A percentile compares a stretch with the other conserved stretches of the same genome.
These are phyloP conservation scores for Tetranychus piercei DNA, from an alignment of 2,888 invertebrate species.

Conservation along the genomic window DNA sequence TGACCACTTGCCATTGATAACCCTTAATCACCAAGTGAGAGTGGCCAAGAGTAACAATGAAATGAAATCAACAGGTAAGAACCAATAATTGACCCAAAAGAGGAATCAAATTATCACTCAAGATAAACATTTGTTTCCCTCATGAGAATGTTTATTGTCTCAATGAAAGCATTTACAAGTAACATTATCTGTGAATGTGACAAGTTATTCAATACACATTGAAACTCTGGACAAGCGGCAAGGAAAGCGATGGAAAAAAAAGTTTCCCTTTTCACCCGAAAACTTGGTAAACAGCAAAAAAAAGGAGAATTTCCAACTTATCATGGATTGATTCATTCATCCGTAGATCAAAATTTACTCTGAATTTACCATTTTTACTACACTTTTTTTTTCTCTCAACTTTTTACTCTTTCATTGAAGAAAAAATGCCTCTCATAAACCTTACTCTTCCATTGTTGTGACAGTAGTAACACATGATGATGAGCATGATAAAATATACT, in stretches of 20 bases:
- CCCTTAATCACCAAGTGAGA: too few species aligned
- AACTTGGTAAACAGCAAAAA: background rate
- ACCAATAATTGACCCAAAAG: background rate
- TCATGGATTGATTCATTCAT: background rate
- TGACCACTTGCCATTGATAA: too few species aligned
- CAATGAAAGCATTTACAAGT: too few species aligned
- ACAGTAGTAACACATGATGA: background rate
- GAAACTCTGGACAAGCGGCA: background rate
- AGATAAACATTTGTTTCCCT: background rate
- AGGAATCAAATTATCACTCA: background rate
- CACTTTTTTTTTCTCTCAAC: too few species aligned
- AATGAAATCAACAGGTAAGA: background rate
- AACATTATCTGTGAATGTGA: too few species aligned
- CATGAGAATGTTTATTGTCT: background rate
- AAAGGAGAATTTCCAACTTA: background rate
- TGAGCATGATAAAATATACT: background rate
- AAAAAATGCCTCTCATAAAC: background rate
- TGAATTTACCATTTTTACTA: background rate
- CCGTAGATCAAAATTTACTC: background rate
- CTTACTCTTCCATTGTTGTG: background rate
- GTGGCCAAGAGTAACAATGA: background rate
- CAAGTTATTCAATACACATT: too few species aligned
- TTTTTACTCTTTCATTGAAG: background rate
- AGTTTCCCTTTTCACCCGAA: background rate
- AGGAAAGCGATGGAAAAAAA: background rate